These are phyloP conservation scores for Philopedon plagiatum DNA, from an alignment of 2,888 invertebrate genomes.

Conservation along the genomic window DNA sequence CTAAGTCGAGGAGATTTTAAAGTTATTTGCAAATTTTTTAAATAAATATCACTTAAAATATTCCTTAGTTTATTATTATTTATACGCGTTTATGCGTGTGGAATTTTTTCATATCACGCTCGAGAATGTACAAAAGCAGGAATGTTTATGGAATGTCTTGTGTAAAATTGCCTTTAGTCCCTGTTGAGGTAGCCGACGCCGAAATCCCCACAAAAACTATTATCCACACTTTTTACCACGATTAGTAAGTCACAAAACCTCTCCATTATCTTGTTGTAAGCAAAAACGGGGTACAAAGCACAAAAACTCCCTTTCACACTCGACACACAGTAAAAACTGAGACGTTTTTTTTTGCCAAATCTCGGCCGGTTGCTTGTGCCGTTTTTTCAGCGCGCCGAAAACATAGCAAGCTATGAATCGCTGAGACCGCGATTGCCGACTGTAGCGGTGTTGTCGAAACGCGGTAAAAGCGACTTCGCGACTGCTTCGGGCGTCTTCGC, in stretches of 20 bases:
- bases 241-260: constrained; percentile 30
- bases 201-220: constrained; percentile 20
- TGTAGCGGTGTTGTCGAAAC: constrained; percentile 53
- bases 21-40: constrained; percentile 14
- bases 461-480: constrained; percentile 55
- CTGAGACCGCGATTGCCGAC: constrained; percentile 51
- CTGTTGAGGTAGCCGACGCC: background rate
- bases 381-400: constrained; percentile 55
- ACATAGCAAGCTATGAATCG: constrained; percentile 53
- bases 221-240: constrained; percentile 30
- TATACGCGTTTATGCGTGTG: background rate
- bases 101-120: background rate
- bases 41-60: constrained; percentile 5
- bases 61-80: too few relatives aligned
- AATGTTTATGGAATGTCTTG: constrained; percentile 6
- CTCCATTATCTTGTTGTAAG: constrained; percentile 20
- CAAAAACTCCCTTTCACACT: constrained; percentile 38
- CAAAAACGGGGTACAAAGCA: constrained; percentile 36
- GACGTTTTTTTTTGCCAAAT: constrained; percentile 34
- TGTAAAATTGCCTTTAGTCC: background rate
- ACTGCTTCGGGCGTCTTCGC: constrained; percentile 54
- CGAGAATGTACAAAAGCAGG: background rate
- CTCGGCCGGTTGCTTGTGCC: constrained; percentile 49
- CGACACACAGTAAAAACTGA: constrained; percentile 33
- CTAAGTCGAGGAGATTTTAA: background rate